Conservation (phyloP, 1,140 invertebrate species). For the Apis laboriosa region DNA sequence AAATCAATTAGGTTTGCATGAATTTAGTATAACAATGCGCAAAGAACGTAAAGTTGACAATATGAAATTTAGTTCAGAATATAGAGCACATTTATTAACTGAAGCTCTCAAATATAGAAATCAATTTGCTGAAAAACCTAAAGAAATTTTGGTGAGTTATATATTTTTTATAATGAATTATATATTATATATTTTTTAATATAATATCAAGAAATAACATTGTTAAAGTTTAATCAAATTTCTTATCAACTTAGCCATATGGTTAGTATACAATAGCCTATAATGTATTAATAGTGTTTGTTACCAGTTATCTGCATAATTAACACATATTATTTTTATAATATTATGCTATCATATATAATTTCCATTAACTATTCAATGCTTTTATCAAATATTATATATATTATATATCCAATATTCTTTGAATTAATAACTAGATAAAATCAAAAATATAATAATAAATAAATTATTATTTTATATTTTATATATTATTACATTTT, state of each 20-base stretch:
- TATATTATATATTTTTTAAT: slow-evolving; percentile 47
- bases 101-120: slow-evolving; percentile 92
- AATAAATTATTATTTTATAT: background rate
- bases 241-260: slow-evolving; percentile 49
- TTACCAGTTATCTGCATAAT: background rate
- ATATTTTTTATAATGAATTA: slow-evolving; percentile 76
- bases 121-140: slow-evolving; percentile 89
- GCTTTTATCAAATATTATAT: background rate
- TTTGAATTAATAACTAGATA: background rate
- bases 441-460: background rate
- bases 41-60: slow-evolving; percentile 95
- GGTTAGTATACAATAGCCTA: background rate
- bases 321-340: slow-evolving; percentile 2
- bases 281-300: background rate
- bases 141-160: slow-evolving; percentile 86
- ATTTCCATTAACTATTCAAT: background rate
- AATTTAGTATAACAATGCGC: slow-evolving; percentile 93
- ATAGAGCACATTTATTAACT: slow-evolving; percentile 94
- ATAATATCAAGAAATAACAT: background rate
- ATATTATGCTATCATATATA: background rate
- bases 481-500: no score
- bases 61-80: slow-evolving; percentile 99
- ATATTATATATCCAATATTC: background rate
- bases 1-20: slow-evolving; percentile 83
- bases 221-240: slow-evolving; percentile 7